Conservation (phyloP, 2,797 vertebrate species). For the Sebastes kiyomatsui region DNA sequence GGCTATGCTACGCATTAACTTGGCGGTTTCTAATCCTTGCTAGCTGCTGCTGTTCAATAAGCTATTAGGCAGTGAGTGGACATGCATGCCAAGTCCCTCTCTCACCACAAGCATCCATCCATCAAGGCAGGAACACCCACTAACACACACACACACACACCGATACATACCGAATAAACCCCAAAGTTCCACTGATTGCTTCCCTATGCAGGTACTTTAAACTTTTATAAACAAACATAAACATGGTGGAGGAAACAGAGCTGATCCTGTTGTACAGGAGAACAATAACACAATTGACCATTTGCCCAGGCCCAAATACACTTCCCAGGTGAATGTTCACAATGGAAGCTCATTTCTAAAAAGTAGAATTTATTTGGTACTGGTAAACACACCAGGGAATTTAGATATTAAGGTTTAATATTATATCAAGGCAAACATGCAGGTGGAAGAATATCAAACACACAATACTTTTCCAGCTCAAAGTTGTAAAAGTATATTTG, state of each 20-base stretch:
- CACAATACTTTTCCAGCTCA: too few relatives aligned
- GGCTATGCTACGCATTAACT: conserved; percentile 64
- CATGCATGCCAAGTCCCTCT: conserved; percentile 80
- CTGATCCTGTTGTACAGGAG: background rate
- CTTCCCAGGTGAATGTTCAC: background rate
- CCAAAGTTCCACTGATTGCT: conserved; percentile 6
- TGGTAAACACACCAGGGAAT: background rate
- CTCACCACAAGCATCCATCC: conserved; percentile 73
- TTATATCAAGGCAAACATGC: background rate
- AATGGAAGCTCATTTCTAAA: background rate
- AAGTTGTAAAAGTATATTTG: background rate
- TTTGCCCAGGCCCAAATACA: background rate
- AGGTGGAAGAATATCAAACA: background rate
- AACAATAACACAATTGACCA: background rate
- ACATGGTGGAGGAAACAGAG: background rate
- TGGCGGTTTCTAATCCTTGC: conserved; percentile 79
- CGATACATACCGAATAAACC: conserved; percentile 33
- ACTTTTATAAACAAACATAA: conserved; percentile 11
- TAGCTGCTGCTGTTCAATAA: conserved; percentile 81
- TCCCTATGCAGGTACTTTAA: conserved; percentile 11
- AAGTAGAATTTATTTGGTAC: background rate
- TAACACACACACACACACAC: conserved; percentile 21
- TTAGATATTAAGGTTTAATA: background rate
- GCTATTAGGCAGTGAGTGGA: conserved; percentile 82
- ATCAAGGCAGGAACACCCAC: conserved; percentile 62